These are phyloP conservation scores for Trichacis sp. DNA, from an alignment of 2,888 invertebrate species.

Conservation along the genomic window DNA sequence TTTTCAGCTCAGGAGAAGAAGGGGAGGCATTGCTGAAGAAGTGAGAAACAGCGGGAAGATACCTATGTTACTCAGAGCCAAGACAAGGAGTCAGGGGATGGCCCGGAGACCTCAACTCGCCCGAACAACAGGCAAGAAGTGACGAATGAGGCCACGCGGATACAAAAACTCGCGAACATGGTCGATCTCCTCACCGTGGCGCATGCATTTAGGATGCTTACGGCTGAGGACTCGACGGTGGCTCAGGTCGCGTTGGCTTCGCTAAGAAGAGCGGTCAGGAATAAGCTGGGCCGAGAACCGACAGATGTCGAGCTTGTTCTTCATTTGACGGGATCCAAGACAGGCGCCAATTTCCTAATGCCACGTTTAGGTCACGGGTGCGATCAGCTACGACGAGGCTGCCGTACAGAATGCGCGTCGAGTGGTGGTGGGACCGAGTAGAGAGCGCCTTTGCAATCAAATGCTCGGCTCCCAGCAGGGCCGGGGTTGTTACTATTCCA, in stretches of 20 bases:
- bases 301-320: slow-evolving; percentile 7
- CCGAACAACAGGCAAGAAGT: too few species aligned
- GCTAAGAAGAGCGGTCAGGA: slow-evolving; percentile 38
- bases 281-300: slow-evolving; percentile 13
- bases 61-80: too few species aligned
- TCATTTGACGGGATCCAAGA: slow-evolving; percentile 25
- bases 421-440: slow-evolving; percentile 43
- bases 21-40: too few species aligned
- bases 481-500: too few species aligned
- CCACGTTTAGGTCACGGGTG: too few species aligned
- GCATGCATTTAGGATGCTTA: slow-evolving; percentile 55
- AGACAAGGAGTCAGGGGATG: too few species aligned
- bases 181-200: slow-evolving; percentile 49
- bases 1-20: too few species aligned
- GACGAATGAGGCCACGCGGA: too few species aligned
- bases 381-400: neutral
- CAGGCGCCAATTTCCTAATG: too few species aligned
- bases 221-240: slow-evolving; percentile 43
- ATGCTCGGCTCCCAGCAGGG: too few species aligned
- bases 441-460: slow-evolving; percentile 20
- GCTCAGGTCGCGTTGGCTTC: slow-evolving; percentile 39
- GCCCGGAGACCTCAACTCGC: too few species aligned
- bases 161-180: slow-evolving; percentile 50
- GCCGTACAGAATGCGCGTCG: neutral
- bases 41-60: too few species aligned